Conservation (phyloP, 2,797 vertebrate species). For the Clarias pachynema region DNA sequence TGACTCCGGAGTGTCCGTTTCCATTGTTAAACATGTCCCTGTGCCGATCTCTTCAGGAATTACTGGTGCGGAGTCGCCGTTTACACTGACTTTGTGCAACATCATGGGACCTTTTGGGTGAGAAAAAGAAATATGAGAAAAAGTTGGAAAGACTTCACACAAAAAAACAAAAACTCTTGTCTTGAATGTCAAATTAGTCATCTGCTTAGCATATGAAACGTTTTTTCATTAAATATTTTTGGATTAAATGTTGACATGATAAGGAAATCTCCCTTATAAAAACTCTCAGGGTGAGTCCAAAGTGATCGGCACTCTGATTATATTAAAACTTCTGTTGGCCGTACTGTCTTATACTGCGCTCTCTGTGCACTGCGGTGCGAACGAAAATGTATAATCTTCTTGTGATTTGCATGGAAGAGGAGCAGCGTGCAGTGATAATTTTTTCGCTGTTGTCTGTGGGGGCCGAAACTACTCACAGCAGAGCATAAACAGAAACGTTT, state of each 20-base stretch:
- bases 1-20: constrained; percentile 77
- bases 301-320: too few relatives aligned
- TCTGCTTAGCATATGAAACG: neutral
- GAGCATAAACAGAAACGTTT: too few relatives aligned
- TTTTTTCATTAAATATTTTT: neutral
- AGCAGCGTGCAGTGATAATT: too few relatives aligned
- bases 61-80: constrained; percentile 80
- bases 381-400: too few relatives aligned
- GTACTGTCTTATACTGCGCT: too few relatives aligned
- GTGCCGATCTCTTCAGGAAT: constrained; percentile 82
- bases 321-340: too few relatives aligned
- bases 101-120: constrained; percentile 71
- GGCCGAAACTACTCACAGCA: too few relatives aligned
- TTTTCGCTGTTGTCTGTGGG: too few relatives aligned
- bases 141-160: neutral
- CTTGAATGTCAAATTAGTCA: neutral
- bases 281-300: too few relatives aligned
- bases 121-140: neutral
- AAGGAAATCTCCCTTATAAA: neutral
- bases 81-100: constrained; percentile 77
- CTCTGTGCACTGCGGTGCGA: too few relatives aligned
- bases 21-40: constrained; percentile 71
- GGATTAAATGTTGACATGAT: neutral
- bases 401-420: too few relatives aligned
- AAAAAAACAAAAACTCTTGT: neutral